Evolutionary conservation across 2,797 vertebrate genomes (phyloP).

Genomic region (Fringilla coelebs): DNA sequence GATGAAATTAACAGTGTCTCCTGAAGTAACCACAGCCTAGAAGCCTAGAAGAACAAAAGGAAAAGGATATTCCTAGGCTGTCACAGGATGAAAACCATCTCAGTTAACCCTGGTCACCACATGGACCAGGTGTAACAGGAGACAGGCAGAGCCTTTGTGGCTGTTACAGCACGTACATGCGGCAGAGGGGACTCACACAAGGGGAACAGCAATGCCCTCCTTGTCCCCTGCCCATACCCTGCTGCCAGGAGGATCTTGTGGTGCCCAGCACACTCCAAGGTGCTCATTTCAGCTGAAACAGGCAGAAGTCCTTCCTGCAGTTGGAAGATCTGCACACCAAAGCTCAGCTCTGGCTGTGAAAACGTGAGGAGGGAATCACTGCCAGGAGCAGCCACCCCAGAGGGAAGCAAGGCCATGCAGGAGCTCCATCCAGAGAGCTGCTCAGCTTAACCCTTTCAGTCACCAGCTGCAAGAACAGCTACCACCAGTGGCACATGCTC

Average conservation of each 20-base stretch:
- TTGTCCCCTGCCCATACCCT: background rate
- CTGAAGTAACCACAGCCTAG: background rate
- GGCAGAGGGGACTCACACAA: background rate
- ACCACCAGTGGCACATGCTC: background rate
- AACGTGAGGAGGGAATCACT: background rate
- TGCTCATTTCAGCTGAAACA: background rate
- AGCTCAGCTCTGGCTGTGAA: background rate
- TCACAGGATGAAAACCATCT: background rate
- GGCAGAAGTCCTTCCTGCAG: background rate
- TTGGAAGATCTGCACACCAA: background rate
- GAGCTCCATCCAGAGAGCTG: constrained; percentile 3
- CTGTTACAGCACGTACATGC: fast-evolving
- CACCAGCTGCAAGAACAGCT: background rate
- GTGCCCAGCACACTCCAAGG: background rate
- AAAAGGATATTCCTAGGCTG: background rate
- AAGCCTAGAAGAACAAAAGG: background rate
- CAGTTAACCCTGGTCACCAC: background rate
- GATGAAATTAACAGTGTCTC: background rate
- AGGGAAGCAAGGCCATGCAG: constrained; percentile 35
- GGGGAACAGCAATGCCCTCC: background rate
- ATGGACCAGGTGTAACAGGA: fast-evolving
- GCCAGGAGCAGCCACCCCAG: background rate
- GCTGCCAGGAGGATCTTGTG: background rate
- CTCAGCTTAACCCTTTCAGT: background rate
- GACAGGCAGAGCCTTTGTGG: background rate